Conservation (phyloP, 2,888 invertebrate genomes). For the Conchocele bisecta region DNA sequence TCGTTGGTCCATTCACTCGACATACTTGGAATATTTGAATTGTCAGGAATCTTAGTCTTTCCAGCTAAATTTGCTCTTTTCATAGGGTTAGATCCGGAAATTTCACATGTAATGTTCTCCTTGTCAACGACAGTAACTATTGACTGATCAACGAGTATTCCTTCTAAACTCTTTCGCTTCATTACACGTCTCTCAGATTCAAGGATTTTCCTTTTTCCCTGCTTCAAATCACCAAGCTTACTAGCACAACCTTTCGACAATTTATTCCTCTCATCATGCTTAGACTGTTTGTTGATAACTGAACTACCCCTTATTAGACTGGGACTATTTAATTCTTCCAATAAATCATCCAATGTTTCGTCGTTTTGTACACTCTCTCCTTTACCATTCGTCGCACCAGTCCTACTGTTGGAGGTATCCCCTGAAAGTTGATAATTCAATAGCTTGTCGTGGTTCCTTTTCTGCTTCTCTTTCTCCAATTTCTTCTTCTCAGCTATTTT, state of each 20-base stretch:
- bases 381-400: background rate
- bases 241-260: slow-evolving; percentile 15
- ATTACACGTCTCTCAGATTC: background rate
- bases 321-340: slow-evolving; percentile 62
- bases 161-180: background rate
- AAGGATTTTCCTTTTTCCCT: background rate
- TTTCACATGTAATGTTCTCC: background rate
- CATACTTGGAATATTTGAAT: too few relatives aligned
- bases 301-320: slow-evolving; percentile 4
- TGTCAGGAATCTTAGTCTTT: too few relatives aligned
- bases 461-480: slow-evolving; percentile 29
- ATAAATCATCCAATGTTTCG: slow-evolving; percentile 64
- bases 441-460: slow-evolving; percentile 44
- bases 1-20: slow-evolving; percentile 26
- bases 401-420: slow-evolving; percentile 16
- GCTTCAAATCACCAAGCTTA: background rate
- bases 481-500: slow-evolving; percentile 8
- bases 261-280: background rate
- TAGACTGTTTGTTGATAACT: background rate
- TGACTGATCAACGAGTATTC: background rate
- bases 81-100: slow-evolving; percentile 6
- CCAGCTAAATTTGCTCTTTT: too few relatives aligned
- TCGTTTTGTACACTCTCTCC: slow-evolving; percentile 53
- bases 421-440: slow-evolving; percentile 46
- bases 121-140: background rate